Evolutionary conservation across 2,888 invertebrate species (phyloP).

Genomic region (Philonicus albiceps): DNA sequence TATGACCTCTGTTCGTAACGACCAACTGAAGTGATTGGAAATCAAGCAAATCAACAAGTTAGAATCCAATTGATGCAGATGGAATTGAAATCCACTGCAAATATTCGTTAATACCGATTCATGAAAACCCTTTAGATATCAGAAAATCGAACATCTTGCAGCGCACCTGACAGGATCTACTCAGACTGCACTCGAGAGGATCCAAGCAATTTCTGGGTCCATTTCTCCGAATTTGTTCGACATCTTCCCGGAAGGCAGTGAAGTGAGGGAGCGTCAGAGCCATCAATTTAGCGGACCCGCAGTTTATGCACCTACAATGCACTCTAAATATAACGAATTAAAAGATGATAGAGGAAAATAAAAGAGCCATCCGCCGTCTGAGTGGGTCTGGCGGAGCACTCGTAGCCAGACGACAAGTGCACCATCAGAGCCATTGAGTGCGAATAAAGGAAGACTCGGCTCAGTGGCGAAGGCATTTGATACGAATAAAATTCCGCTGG

Average conservation of each 20-base stretch:
- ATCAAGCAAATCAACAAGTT: not conserved
- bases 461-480: conserved; percentile 34
- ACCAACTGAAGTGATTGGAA: not conserved
- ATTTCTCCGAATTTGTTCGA: not conserved
- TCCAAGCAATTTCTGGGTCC: not conserved
- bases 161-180: not conserved
- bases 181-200: not conserved
- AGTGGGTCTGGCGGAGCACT: conserved; percentile 37
- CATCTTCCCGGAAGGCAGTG: not conserved
- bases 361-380: conserved; percentile 19
- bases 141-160: not conserved
- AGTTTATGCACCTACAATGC: conserved; percentile 9
- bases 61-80: not conserved
- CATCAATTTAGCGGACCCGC: not conserved
- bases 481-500: conserved; percentile 23
- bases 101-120: not conserved
- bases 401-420: conserved; percentile 41
- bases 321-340: conserved; percentile 27
- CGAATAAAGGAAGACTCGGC: conserved; percentile 28
- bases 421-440: conserved; percentile 26
- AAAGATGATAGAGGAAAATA: conserved; percentile 24
- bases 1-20: too few species aligned
- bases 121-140: not conserved
- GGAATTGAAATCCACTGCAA: not conserved
- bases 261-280: not conserved